Evolutionary conservation across 1,140 invertebrate genomes (phyloP).

Genomic region (Thrips palmi): DNA sequence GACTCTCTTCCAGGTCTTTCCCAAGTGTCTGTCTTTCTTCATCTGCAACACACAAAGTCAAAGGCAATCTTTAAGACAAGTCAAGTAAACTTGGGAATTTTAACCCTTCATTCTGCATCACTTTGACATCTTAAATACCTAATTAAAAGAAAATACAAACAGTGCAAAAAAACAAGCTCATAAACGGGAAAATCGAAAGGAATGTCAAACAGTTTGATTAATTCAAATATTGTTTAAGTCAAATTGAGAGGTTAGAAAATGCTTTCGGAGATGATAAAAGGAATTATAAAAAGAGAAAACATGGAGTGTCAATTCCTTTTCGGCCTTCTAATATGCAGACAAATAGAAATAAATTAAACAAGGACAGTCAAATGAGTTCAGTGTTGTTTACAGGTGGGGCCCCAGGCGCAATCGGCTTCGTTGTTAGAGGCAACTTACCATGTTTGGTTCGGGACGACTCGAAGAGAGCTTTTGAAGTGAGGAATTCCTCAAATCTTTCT

Average conservation of each 20-base stretch:
- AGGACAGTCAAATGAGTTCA: not conserved
- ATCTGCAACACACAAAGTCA: slow-evolving; percentile 26
- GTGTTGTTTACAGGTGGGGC: no score
- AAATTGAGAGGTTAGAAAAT: not conserved
- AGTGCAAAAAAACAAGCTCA: not conserved
- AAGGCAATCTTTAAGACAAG: no score
- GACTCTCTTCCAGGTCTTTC: slow-evolving; percentile 25
- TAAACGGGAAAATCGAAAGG: not conserved
- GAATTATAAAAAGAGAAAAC: not conserved
- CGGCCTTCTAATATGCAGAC: not conserved
- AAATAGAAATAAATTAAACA: not conserved
- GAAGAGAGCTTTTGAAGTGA: slow-evolving; percentile 46
- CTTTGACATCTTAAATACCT: slow-evolving; percentile 2
- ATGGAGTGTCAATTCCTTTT: not conserved
- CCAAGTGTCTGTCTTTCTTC: slow-evolving; percentile 32
- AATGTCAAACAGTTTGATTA: slow-evolving; percentile 1
- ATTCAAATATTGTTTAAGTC: not conserved
- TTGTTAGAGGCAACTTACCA: slow-evolving; percentile 26
- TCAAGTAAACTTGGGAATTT: no score
- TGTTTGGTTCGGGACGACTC: slow-evolving; percentile 37
- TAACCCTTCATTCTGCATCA: no score
- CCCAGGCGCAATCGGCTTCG: no score
- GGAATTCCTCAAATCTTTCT: slow-evolving; percentile 42
- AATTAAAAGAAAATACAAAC: not conserved
- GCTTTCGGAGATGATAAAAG: not conserved